Conservation (phyloP, 1,140 invertebrate genomes). For the Periplaneta americana region DNA sequence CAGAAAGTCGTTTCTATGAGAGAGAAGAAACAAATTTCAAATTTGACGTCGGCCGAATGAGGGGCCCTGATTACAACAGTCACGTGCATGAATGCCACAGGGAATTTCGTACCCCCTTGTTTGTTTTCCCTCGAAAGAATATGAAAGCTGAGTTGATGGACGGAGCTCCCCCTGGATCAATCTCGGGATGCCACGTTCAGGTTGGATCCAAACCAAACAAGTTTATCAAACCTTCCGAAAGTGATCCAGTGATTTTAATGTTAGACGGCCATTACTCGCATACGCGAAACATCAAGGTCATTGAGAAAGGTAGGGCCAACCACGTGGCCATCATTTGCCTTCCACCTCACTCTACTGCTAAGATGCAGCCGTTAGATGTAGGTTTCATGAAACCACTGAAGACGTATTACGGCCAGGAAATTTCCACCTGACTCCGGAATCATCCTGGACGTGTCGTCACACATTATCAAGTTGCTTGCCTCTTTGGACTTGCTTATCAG, state of each 20-base stretch:
- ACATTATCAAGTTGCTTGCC: too few species aligned
- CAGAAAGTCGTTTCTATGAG: slow-evolving; percentile 13
- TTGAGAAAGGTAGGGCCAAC: background rate
- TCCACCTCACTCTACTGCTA: slow-evolving; percentile 33
- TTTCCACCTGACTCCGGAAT: slow-evolving; percentile 26
- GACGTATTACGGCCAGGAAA: slow-evolving; percentile 30
- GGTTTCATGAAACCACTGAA: slow-evolving; percentile 34
- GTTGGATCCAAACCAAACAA: slow-evolving; percentile 27
- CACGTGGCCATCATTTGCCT: slow-evolving; percentile 1
- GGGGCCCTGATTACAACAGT: slow-evolving; percentile 30
- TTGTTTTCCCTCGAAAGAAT: slow-evolving; percentile 21
- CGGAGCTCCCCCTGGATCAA: slow-evolving; percentile 25
- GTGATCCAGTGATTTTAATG: slow-evolving; percentile 16
- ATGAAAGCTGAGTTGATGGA: slow-evolving; percentile 25
- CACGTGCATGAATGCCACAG: slow-evolving; percentile 31
- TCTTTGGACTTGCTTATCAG: too few species aligned
- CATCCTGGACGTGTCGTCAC: background rate
- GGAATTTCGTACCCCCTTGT: slow-evolving; percentile 27
- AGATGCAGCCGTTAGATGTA: slow-evolving; percentile 37
- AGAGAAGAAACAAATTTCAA: slow-evolving; percentile 18
- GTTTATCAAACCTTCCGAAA: slow-evolving; percentile 14
- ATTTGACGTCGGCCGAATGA: slow-evolving; percentile 29
- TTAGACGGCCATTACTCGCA: slow-evolving; percentile 23
- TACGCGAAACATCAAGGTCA: slow-evolving; percentile 19
- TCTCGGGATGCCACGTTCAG: slow-evolving; percentile 23